Evolutionary conservation across 1,140 invertebrate genomes (phyloP).

Genomic region (Drosophila lowei): DNA sequence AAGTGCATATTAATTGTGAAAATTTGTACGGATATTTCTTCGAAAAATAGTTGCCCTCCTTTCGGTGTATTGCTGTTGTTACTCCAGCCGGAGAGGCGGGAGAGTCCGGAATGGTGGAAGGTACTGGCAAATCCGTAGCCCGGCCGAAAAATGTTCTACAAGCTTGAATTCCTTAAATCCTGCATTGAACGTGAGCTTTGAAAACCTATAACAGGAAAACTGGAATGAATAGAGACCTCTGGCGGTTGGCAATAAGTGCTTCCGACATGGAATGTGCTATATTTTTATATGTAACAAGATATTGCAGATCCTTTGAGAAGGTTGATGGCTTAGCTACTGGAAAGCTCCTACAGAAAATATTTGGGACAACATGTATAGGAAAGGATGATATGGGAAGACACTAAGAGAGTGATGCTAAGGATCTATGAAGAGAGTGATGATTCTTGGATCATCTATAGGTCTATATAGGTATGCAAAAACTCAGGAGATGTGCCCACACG

Average conservation of each 20-base stretch:
- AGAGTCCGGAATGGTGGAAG: slow-evolving; percentile 11
- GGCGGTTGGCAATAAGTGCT: slow-evolving; percentile 3
- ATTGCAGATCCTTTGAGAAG: too few species aligned
- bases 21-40: slow-evolving; percentile 78
- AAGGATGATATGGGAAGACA: too few species aligned
- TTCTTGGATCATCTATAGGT: too few species aligned
- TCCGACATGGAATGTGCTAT: slow-evolving; percentile 1
- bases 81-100: background rate
- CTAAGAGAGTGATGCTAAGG: too few species aligned
- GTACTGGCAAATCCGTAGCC: slow-evolving; percentile 15
- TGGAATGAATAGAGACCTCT: slow-evolving; percentile 4
- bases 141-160: slow-evolving; percentile 22
- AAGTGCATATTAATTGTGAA: slow-evolving; percentile 81
- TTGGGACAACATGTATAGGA: too few species aligned
- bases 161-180: slow-evolving; percentile 38
- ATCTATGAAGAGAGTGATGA: too few species aligned
- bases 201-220: slow-evolving; percentile 12
- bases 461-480: too few species aligned
- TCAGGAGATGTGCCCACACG: too few species aligned
- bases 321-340: too few species aligned
- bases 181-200: slow-evolving; percentile 16
- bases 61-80: slow-evolving; percentile 13
- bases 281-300: too few species aligned
- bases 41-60: slow-evolving; percentile 67
- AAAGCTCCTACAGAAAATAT: too few species aligned